Conservation (phyloP, 2,888 invertebrate species). For the Drosophila borealis region DNA sequence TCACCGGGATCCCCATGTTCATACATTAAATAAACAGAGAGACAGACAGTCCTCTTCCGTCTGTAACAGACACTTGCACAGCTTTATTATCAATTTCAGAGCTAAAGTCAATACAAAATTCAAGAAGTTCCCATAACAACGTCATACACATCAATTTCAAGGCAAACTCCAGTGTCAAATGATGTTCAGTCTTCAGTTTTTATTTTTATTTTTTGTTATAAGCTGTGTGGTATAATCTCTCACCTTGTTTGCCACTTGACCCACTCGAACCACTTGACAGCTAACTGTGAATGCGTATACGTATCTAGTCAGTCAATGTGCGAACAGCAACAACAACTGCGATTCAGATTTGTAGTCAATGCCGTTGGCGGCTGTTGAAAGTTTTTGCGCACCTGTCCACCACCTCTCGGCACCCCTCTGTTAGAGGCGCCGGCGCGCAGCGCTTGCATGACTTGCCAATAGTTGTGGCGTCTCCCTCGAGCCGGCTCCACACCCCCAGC, state of each 20-base stretch:
- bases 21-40: too few relatives aligned
- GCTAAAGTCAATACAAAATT: neutral
- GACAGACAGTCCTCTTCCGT: neutral
- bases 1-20: too few relatives aligned
- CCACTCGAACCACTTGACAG: conserved; percentile 62
- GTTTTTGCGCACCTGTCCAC: conserved; percentile 61
- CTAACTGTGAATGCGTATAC: conserved; percentile 50
- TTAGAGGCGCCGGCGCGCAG: conserved; percentile 49
- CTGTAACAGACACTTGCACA: neutral
- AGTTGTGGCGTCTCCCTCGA: conserved; percentile 4
- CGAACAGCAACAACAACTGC: conserved; percentile 63
- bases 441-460: conserved; percentile 67
- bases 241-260: conserved; percentile 43
- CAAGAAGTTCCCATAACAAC: conserved; percentile 3
- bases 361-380: conserved; percentile 70
- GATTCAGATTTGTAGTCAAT: conserved; percentile 65
- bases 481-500: conserved; percentile 16
- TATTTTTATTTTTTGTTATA: neutral
- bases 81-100: neutral
- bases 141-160: conserved; percentile 12
- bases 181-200: conserved; percentile 10
- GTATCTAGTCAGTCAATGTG: conserved; percentile 53
- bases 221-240: conserved; percentile 20
- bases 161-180: conserved; percentile 23
- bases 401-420: neutral